Evolutionary conservation across 2,113 vertebrate species (phyloP).

Genomic region (Anoplopoma fimbria): DNA sequence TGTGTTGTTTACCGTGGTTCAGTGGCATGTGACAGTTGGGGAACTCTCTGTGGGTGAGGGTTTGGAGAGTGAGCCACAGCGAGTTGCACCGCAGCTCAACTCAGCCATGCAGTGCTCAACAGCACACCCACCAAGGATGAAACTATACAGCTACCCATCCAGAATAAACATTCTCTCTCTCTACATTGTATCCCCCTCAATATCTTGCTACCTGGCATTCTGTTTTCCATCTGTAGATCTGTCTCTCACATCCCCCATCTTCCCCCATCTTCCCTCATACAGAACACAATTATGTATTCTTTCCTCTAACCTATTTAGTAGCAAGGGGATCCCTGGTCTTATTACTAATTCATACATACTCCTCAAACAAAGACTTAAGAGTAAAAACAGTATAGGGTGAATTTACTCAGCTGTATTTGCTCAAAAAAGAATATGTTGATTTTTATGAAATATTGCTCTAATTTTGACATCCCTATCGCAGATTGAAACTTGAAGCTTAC

Average conservation of each 20-base stretch:
- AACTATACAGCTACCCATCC: slow-evolving; percentile 64
- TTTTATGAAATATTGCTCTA: slow-evolving; percentile 49
- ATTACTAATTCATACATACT: slow-evolving; percentile 79
- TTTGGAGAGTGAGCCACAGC: slow-evolving; percentile 63
- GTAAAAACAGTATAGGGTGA: slow-evolving; percentile 59
- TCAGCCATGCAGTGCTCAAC: slow-evolving; percentile 70
- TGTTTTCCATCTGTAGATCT: slow-evolving; percentile 29
- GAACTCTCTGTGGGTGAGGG: slow-evolving; percentile 73
- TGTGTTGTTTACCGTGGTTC: slow-evolving; percentile 77
- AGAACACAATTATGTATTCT: slow-evolving; percentile 70
- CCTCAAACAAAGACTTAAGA: slow-evolving; percentile 73
- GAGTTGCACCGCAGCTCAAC: slow-evolving; percentile 64
- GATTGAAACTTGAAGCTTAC: slow-evolving; percentile 56
- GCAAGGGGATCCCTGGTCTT: slow-evolving; percentile 70
- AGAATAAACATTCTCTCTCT: slow-evolving; percentile 56
- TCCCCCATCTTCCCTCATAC: slow-evolving; percentile 56
- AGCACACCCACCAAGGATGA: slow-evolving; percentile 68
- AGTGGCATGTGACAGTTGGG: slow-evolving; percentile 83
- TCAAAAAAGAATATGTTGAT: slow-evolving; percentile 50
- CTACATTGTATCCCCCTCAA: slow-evolving; percentile 31
- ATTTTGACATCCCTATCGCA: slow-evolving; percentile 38
- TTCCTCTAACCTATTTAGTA: slow-evolving; percentile 78
- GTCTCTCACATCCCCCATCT: slow-evolving; percentile 54
- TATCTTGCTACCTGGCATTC: slow-evolving; percentile 39
- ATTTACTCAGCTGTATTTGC: slow-evolving; percentile 54